phyloP scores from a whole-genome alignment of 1,140 invertebrate genomes.

The Manduca sexta region DNA sequence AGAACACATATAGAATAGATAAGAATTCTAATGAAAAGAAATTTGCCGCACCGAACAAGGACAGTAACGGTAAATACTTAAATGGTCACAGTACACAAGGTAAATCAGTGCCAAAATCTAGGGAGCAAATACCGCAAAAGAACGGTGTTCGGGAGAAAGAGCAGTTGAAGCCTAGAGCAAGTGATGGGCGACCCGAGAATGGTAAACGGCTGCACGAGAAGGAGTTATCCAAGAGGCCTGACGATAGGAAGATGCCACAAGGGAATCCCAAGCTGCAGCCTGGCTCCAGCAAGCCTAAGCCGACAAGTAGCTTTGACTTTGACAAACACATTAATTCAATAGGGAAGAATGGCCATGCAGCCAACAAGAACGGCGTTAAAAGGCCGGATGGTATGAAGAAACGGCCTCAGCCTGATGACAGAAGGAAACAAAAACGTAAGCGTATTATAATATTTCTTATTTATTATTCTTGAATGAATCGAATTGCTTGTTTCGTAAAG shows the following conservation, averaged over 20 bases:
- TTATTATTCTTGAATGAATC: too few relatives aligned
- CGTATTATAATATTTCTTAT: constrained; percentile 10
- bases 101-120: constrained; percentile 48
- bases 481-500: too few relatives aligned
- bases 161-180: constrained; percentile 30
- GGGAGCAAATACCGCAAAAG: constrained; percentile 29
- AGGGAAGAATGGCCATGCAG: constrained; percentile 28
- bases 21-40: constrained; percentile 54
- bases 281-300: constrained; percentile 38
- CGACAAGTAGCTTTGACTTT: constrained; percentile 52
- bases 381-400: constrained; percentile 45
- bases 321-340: constrained; percentile 60
- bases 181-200: constrained; percentile 14
- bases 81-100: constrained; percentile 49
- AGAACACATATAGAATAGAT: constrained; percentile 67
- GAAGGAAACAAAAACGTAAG: constrained; percentile 66
- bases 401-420: constrained; percentile 71
- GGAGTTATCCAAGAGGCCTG: constrained; percentile 31
- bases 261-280: constrained; percentile 23
- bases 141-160: constrained; percentile 36
- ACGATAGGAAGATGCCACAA: constrained; percentile 34
- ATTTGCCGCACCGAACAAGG: constrained; percentile 23
- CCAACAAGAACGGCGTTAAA: constrained; percentile 9
- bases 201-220: constrained; percentile 39
- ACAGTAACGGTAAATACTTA: constrained; percentile 24